Evolutionary conservation across 2,113 vertebrate genomes (phyloP).

Genomic region (Atherinomorus stipes): DNA sequence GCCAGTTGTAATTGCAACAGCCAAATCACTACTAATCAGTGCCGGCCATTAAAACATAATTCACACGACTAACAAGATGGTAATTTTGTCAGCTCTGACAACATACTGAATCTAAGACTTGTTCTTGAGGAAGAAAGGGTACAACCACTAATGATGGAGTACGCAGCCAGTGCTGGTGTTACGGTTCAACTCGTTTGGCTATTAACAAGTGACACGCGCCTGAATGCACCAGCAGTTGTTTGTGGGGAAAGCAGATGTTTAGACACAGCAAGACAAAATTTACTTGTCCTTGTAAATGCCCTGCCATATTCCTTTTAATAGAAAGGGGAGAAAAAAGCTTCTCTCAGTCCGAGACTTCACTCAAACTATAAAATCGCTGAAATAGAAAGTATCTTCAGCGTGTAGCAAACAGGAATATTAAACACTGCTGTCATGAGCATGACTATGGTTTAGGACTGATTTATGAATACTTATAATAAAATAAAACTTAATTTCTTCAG

Average conservation of each 20-base stretch:
- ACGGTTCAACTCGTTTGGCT: slow-evolving; percentile 33
- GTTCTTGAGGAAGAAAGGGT: too few relatives aligned
- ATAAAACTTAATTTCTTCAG: neutral
- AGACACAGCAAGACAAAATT: slow-evolving; percentile 7
- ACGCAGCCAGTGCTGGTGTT: slow-evolving; percentile 1
- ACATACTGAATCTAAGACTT: slow-evolving; percentile 10
- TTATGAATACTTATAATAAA: too few relatives aligned
- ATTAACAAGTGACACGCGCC: slow-evolving; percentile 11
- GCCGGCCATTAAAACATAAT: slow-evolving; percentile 18
- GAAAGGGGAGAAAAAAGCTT: neutral
- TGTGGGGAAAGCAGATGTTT: slow-evolving; percentile 15
- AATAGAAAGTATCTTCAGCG: too few relatives aligned
- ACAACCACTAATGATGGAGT: neutral
- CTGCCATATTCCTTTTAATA: neutral
- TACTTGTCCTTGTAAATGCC: slow-evolving; percentile 6
- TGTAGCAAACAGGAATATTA: too few relatives aligned
- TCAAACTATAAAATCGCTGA: neutral
- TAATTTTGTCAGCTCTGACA: slow-evolving; percentile 36
- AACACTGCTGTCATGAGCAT: neutral
- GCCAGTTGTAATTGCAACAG: slow-evolving; percentile 31
- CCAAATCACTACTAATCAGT: slow-evolving; percentile 42
- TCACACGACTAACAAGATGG: slow-evolving; percentile 27
- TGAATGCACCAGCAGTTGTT: slow-evolving; percentile 14
- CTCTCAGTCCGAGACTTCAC: neutral
- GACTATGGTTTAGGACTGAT: neutral